A percentile compares a stretch with the other conserved stretches of the same genome.
These are phyloP conservation scores for Manacus vitellinus DNA, from an alignment of 2,113 vertebrate species.

Conservation along the genomic window DNA sequence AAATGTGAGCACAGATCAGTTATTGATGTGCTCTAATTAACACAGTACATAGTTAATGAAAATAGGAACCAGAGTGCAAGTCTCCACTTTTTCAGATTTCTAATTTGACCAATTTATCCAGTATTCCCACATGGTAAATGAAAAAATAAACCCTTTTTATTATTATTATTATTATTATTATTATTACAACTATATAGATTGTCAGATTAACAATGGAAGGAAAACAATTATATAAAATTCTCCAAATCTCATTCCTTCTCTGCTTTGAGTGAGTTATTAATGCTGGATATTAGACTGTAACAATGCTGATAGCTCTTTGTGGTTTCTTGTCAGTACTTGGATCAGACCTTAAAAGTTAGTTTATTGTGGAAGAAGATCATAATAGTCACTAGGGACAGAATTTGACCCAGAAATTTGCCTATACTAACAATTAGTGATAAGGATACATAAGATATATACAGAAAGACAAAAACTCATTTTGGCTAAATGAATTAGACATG, in stretches of 20 bases:
- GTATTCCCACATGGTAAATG: background rate
- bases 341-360: background rate
- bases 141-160: background rate
- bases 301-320: background rate
- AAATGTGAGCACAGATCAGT: background rate
- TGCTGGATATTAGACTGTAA: background rate
- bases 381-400: background rate
- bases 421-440: background rate
- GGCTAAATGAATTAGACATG: background rate
- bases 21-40: background rate
- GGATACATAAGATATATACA: background rate
- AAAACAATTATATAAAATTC: background rate
- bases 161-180: fast-evolving
- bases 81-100: background rate
- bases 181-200: background rate
- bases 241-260: background rate
- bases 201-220: background rate
- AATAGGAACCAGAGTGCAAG: background rate
- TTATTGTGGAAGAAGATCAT: background rate
- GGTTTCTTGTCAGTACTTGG: background rate
- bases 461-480: background rate
- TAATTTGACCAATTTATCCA: background rate
- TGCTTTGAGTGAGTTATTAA: background rate
- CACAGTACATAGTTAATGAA: background rate
- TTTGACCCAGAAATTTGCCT: background rate